Conservation (phyloP, 2,797 vertebrate genomes). For the Knipowitschia caucasica region DNA sequence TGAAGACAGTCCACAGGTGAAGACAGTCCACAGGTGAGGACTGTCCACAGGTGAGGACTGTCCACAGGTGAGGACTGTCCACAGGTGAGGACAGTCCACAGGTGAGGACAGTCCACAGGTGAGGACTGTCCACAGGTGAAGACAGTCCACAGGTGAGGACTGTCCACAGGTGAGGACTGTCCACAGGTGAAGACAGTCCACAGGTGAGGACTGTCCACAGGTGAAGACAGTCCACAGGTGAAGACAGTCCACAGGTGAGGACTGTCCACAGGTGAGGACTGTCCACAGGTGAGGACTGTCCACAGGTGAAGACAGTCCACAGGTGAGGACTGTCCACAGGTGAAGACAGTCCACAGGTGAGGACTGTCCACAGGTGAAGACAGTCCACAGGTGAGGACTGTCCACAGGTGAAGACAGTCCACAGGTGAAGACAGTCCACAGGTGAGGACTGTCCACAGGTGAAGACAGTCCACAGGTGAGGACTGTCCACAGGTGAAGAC, state of each 20-base stretch:
- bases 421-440: constrained; percentile 61
- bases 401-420: constrained; percentile 66
- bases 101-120: constrained; percentile 71
- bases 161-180: constrained; percentile 64
- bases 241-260: constrained; percentile 58
- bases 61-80: constrained; percentile 66
- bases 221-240: constrained; percentile 68
- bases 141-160: constrained; percentile 58
- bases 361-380: constrained; percentile 58
- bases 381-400: constrained; percentile 62
- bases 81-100: constrained; percentile 61
- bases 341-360: constrained; percentile 65
- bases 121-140: constrained; percentile 59
- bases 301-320: constrained; percentile 59
- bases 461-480: constrained; percentile 59
- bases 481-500: constrained; percentile 58
- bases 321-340: constrained; percentile 69
- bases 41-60: constrained; percentile 62
- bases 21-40: constrained; percentile 58
- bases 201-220: constrained; percentile 65
- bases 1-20: constrained; percentile 65
- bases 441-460: constrained; percentile 71
- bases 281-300: constrained; percentile 68
- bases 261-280: constrained; percentile 60
- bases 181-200: constrained; percentile 64